These are phyloP conservation scores for Steinernema scapterisci DNA, from an alignment of 2,888 invertebrate genomes.

Conservation along the genomic window DNA sequence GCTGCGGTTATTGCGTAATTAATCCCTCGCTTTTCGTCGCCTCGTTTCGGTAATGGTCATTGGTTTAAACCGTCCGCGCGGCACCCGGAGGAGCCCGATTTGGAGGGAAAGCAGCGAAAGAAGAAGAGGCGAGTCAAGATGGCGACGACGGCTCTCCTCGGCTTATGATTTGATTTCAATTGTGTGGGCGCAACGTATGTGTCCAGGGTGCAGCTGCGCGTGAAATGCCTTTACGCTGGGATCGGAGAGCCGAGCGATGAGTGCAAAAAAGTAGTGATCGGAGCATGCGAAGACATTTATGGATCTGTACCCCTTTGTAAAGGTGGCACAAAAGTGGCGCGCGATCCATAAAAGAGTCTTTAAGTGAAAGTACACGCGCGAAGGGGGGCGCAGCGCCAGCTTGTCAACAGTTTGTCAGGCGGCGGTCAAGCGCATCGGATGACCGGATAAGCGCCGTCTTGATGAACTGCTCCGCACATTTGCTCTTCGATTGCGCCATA, in stretches of 20 bases:
- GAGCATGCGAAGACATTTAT: slow-evolving; percentile 15
- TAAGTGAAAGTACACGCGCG: neutral
- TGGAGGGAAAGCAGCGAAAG: neutral
- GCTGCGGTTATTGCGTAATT: slow-evolving; percentile 31
- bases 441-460: slow-evolving; percentile 20
- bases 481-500: slow-evolving; percentile 24
- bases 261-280: neutral
- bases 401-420: slow-evolving; percentile 23
- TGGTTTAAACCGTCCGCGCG: neutral
- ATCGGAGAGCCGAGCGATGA: neutral
- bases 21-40: slow-evolving; percentile 27
- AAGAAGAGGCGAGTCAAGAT: slow-evolving; percentile 2
- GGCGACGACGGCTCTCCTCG: neutral
- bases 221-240: slow-evolving; percentile 17
- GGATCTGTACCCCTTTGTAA: neutral
- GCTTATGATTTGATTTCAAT: slow-evolving; percentile 28
- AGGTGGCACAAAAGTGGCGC: neutral
- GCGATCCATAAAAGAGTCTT: neutral
- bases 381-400: too few species aligned
- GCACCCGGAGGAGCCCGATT: neutral
- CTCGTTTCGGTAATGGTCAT: slow-evolving; percentile 31
- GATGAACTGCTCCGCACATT: slow-evolving; percentile 30
- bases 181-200: slow-evolving; percentile 13
- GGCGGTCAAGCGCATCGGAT: slow-evolving; percentile 4
- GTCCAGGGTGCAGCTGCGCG: slow-evolving; percentile 22